Percentiles rank a stretch among this genome's conserved stretches.
Conservation (phyloP, 2,797 vertebrate species). For the Betta splendens region DNA sequence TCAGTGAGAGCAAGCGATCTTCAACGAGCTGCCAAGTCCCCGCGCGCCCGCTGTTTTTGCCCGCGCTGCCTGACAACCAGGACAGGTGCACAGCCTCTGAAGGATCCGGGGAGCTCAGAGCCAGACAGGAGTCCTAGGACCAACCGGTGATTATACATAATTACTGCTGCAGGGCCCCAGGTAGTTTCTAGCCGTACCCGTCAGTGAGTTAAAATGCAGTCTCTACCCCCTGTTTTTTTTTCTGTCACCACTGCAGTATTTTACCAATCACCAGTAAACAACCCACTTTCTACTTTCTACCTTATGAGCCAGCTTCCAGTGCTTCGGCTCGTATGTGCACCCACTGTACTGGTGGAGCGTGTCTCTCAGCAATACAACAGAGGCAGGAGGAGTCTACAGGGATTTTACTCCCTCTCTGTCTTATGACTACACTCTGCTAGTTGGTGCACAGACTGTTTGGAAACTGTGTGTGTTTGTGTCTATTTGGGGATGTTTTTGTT, state of each 20-base stretch:
- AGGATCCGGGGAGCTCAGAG: conserved; percentile 2
- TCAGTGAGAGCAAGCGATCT: not conserved
- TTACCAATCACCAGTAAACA: conserved; percentile 13
- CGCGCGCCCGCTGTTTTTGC: conserved; percentile 2
- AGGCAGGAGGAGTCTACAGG: not conserved
- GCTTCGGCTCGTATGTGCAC: conserved; percentile 16
- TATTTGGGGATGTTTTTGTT: too few relatives aligned
- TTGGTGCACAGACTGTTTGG: too few relatives aligned
- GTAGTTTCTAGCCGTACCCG: not conserved
- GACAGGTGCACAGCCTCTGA: conserved; percentile 2
- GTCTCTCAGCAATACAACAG: conserved; percentile 19
- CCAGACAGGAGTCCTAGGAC: conserved; percentile 11
- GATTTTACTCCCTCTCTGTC: conserved; percentile 2
- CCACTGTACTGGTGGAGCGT: conserved; percentile 6
- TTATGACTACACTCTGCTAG: not conserved
- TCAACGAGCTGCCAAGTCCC: not conserved
- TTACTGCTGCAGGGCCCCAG: conserved; percentile 10
- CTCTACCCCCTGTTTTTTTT: conserved; percentile 8
- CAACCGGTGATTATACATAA: conserved; percentile 9
- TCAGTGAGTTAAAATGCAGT: conserved; percentile 4
- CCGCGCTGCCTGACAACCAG: not conserved
- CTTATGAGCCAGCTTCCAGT: conserved; percentile 13
- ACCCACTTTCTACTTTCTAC: conserved; percentile 15
- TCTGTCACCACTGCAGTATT: conserved; percentile 10
- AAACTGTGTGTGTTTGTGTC: too few relatives aligned